These are phyloP conservation scores for Nephila pilipes DNA, from an alignment of 1,140 invertebrate genomes.

Conservation along the genomic window DNA sequence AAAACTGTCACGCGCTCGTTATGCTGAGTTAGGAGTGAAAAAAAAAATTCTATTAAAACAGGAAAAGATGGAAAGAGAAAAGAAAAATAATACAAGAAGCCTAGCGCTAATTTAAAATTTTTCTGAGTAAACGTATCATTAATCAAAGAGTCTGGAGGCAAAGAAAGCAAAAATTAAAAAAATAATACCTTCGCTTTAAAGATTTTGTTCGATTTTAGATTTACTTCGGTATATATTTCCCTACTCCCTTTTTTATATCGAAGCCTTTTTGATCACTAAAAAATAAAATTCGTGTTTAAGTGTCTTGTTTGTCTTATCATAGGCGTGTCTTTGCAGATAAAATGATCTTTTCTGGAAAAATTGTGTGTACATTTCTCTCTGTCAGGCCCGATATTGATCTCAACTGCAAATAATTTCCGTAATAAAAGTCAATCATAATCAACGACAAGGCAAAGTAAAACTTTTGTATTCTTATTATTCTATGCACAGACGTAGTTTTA, in stretches of 20 bases:
- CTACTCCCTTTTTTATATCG: background rate
- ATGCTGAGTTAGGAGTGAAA: constrained; percentile 25
- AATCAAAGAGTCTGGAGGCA: constrained; percentile 52
- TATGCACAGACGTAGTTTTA: background rate
- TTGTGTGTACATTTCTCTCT: background rate
- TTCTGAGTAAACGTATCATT: constrained; percentile 56
- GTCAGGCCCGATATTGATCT: background rate
- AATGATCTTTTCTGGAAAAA: background rate
- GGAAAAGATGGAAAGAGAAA: constrained; percentile 39
- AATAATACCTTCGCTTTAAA: constrained; percentile 2
- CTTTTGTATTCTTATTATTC: background rate
- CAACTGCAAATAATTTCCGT: background rate
- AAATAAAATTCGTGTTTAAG: constrained; percentile 28
- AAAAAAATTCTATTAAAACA: constrained; percentile 51
- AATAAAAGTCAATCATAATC: background rate
- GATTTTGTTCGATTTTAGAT: constrained; percentile 55
- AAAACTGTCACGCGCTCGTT: constrained; percentile 57
- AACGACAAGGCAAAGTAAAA: background rate
- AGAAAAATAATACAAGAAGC: constrained; percentile 24
- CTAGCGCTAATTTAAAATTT: constrained; percentile 63
- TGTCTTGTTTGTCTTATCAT: constrained; percentile 32
- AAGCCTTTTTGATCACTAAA: constrained; percentile 4
- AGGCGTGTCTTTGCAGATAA: constrained; percentile 21
- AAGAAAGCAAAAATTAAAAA: background rate
- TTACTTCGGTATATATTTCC: constrained; percentile 34